Base-by-base conservation (phyloP, 2,113 vertebrate species). In the Elephas maximus region DNA sequence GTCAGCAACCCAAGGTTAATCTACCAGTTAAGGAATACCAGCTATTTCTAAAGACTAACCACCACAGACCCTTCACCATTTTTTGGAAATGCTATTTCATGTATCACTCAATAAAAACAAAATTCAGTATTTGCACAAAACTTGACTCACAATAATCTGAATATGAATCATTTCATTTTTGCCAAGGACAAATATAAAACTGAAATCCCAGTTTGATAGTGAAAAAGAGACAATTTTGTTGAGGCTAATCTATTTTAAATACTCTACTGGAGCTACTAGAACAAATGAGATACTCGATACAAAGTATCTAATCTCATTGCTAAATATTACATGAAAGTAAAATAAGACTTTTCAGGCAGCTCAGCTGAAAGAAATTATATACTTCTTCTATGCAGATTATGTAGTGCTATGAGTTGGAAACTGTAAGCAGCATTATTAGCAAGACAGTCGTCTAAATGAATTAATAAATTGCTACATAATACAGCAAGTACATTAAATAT, bases 231-330 rank as follows among this genome's bases (percentile, higher is more conserved):
- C 1, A 62, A 87, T 88, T 76, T 94, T 8, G 6, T 82, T 97
- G 11, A 65, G 86, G 93, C 96, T 88, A 65, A 81, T 94, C 69
- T 95, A 60, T 96, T 92, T 97, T 96, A 93, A 37, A 95, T 87
- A 98, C 95, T 93, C 80, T 91, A 89, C 45, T 98, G 69, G 97
- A 94, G 87, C 85, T 96, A 76, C 91, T 97, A 97, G 60, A 98
- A 92, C 21, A 96, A 96, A 94, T 96, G 97, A 97, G 30, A 83
- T 79, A 62, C 5, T 41, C 44, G 4, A 57, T 57, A 80, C 37
- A 48, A 97, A 90, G 63, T 48, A 95, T 44, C 30, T 98, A 98
- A 98, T 99, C 97, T 99, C 74, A 99, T 98, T 98, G 98, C 95
- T 98, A 96, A 97, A 87, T 87, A 80, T 93, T 96, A 71, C 17